Base-by-base conservation (phyloP, 2,888 invertebrate genomes). In the Allolobophora icterica region DNA sequence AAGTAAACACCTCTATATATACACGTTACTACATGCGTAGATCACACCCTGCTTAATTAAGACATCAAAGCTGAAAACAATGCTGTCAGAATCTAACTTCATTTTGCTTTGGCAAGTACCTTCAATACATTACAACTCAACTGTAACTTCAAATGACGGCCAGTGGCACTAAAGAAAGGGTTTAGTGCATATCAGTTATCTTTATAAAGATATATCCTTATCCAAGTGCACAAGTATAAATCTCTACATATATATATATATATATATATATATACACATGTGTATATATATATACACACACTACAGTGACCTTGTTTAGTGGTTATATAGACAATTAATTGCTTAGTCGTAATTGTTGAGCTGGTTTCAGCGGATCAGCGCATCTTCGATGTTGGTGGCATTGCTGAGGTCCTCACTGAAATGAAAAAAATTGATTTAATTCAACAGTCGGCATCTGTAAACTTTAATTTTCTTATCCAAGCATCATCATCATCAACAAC, bases 321-420 rank as follows among this genome's bases (percentile, higher is more conserved):
- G 4, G 30, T n/a, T 71, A n/a, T n/a, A 71, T 13, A 71, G n/a
- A 71, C 3, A 71, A 71, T 71, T 71, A n/a, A 71, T 71, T 71
- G 11, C 30, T 71, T n/a, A 71, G 71, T 71, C n/a, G n/a, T 71
- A 71, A 71, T 71, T 30, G 8, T 71, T 71, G 71, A 71, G 71
- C 71, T 71, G 71, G 71, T 71, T n/a, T 71, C 71, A 71, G 71
- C 30, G n/a, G 30, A 71, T 1, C 71, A 71, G 71, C 0, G 71
- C 71, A 6, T 71, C 71, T n/a, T 71, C 71, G 71, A 71, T 71
- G 71, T 71, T 71, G 6, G 30, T 30, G 71, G 71, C 71, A 11
- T 71, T 71, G 71, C 30, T n/a, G 30, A 71, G 71, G 71, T 71
- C 71, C 71, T 71, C 71, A n/a, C 71, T 71, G n/a, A 71, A 71